phyloP scores from a whole-genome alignment of 2,797 vertebrate species.

The Malacoraja senta region DNA sequence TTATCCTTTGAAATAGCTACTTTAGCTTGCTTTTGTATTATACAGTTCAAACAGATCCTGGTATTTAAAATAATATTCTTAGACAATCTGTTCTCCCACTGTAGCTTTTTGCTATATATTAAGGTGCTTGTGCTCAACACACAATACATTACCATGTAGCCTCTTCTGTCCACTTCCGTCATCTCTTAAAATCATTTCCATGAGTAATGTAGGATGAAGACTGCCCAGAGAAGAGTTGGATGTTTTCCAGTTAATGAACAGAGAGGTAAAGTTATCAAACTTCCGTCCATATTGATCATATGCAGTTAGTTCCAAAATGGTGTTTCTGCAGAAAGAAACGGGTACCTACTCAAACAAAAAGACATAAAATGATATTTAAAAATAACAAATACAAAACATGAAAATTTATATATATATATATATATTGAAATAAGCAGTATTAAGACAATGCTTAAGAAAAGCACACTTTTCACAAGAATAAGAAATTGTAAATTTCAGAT shows the following conservation, averaged over 20 bases:
- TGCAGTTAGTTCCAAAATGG: slow-evolving; percentile 49
- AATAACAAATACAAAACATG: neutral
- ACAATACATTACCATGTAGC: slow-evolving; percentile 48
- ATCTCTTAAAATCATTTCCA: slow-evolving; percentile 50
- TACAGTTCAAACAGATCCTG: neutral
- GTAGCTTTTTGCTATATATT: neutral
- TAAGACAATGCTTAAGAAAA: neutral
- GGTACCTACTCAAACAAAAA: slow-evolving; percentile 49
- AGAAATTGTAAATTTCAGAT: neutral
- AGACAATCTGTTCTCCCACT: neutral
- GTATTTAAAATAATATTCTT: neutral
- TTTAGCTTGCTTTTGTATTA: neutral
- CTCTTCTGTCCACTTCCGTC: slow-evolving; percentile 51
- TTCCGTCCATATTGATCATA: slow-evolving; percentile 56
- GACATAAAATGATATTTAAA: neutral
- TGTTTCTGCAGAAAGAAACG: slow-evolving; percentile 49
- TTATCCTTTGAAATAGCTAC: neutral
- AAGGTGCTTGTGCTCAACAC: neutral
- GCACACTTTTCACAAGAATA: neutral
- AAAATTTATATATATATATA: no score
- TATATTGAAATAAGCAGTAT: neutral
- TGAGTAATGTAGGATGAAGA: slow-evolving; percentile 47
- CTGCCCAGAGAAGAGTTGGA: slow-evolving; percentile 52
- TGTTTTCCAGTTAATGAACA: slow-evolving; percentile 54
- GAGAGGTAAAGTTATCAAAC: slow-evolving; percentile 59